phyloP scores from a whole-genome alignment of 2,888 invertebrate species.

The Thyatira batis region DNA sequence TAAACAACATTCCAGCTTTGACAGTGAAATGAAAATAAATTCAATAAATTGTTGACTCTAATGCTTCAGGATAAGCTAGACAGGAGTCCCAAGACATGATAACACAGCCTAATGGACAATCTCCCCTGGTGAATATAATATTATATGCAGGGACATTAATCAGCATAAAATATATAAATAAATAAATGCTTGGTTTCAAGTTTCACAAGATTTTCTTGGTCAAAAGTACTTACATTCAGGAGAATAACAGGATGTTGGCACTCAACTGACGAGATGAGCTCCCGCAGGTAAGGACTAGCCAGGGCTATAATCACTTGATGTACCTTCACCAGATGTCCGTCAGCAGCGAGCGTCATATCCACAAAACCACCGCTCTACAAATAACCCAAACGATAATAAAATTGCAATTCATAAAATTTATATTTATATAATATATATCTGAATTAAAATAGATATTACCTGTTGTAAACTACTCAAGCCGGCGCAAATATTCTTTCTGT shows the following conservation, averaged over 20 bases:
- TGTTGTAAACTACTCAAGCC: conserved; percentile 62
- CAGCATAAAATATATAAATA: too few species aligned
- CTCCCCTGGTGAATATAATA: too few species aligned
- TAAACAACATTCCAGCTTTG: too few species aligned
- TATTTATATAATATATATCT: background rate
- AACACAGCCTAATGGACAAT: too few species aligned
- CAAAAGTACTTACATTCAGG: conserved; percentile 60
- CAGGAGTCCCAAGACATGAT: too few species aligned
- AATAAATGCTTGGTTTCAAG: too few species aligned
- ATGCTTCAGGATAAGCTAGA: too few species aligned
- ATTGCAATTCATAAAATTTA: background rate
- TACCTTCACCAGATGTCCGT: conserved; percentile 73
- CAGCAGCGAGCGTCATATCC: conserved; percentile 76
- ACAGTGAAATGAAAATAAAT: too few species aligned
- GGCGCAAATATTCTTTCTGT: conserved; percentile 53
- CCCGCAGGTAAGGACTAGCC: conserved; percentile 74
- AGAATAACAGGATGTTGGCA: conserved; percentile 73
- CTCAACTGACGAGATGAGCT: conserved; percentile 61
- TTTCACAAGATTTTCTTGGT: background rate
- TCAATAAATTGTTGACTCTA: too few species aligned
- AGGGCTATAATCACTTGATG: conserved; percentile 72
- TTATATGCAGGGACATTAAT: too few species aligned
- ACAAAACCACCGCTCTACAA: conserved; percentile 75
- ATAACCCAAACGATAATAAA: conserved; percentile 2
- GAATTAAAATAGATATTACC: conserved; percentile 38